Percentiles rank a stretch among this genome's conserved stretches.
These are phyloP conservation scores for Eilema sororculum DNA, from an alignment of 2,888 invertebrate genomes.

Conservation along the genomic window DNA sequence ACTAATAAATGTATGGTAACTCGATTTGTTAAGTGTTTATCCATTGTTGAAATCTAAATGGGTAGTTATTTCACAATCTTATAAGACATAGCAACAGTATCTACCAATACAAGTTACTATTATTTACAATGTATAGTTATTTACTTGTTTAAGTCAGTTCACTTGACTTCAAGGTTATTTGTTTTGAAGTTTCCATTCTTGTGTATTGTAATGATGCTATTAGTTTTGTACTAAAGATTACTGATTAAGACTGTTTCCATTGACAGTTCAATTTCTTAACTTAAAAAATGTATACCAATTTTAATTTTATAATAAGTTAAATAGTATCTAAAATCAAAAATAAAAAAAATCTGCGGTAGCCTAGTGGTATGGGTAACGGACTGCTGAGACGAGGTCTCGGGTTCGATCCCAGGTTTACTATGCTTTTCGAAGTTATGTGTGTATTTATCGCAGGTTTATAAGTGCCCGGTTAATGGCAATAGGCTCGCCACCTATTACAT, in stretches of 20 bases:
- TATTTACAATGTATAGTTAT: background rate
- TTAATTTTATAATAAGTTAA: too few species aligned
- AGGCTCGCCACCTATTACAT: too few species aligned
- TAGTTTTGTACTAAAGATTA: background rate
- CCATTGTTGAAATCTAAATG: background rate
- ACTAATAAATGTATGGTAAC: too few species aligned
- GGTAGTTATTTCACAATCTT: conserved; percentile 2
- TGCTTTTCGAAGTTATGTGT: too few species aligned
- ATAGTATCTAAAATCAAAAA: too few species aligned
- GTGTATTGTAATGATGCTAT: background rate
- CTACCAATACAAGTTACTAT: background rate
- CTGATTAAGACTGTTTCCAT: conserved; percentile 25
- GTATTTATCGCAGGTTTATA: too few species aligned
- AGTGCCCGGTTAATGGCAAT: too few species aligned
- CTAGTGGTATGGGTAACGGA: too few species aligned
- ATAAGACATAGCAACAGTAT: background rate
- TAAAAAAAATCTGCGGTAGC: too few species aligned
- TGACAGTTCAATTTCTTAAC: background rate
- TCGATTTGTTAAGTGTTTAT: background rate
- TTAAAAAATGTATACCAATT: background rate
- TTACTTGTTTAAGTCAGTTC: background rate
- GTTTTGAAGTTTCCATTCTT: background rate
- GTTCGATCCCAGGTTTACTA: too few species aligned
- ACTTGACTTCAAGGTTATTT: conserved; percentile 2
- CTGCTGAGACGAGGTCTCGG: too few species aligned